Conservation (phyloP, 2,888 invertebrate genomes). For the Chromoteleia sp. region DNA sequence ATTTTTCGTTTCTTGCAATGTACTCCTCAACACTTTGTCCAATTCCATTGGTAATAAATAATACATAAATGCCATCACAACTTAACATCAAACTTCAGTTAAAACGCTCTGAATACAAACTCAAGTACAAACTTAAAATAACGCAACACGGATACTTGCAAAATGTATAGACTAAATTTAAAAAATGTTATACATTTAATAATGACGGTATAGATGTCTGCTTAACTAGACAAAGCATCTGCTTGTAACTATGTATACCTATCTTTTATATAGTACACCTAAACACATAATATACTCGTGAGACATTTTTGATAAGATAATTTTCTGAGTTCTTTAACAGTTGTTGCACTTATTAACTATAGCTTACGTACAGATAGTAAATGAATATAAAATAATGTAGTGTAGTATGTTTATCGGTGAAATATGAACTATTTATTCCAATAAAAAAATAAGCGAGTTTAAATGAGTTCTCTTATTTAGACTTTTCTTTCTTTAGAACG, state of each 20-base stretch:
- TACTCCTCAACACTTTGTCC: not conserved
- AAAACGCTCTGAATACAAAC: conserved; percentile 13
- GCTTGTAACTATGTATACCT: conserved; percentile 4
- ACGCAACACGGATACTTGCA: not conserved
- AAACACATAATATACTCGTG: conserved; percentile 19
- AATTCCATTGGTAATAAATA: conserved; percentile 16
- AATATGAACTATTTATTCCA: conserved; percentile 7
- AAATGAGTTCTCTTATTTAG: not conserved
- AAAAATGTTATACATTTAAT: conserved; percentile 26
- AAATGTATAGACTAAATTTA: not conserved
- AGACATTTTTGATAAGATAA: conserved; percentile 58
- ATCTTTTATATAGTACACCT: conserved; percentile 16
- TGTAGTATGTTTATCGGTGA: conserved; percentile 3
- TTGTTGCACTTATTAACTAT: conserved; percentile 43
- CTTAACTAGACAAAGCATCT: conserved; percentile 29
- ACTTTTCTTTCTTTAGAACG: not conserved
- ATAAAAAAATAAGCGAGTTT: not conserved
- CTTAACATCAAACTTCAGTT: conserved; percentile 13
- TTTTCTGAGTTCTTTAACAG: conserved; percentile 47
- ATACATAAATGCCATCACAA: conserved; percentile 38
- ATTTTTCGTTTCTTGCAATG: conserved; percentile 3
- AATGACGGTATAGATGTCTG: conserved; percentile 6
- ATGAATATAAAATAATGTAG: conserved; percentile 25
- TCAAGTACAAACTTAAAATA: no score
- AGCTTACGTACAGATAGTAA: conserved; percentile 37